phyloP scores from a whole-genome alignment of 64 coral and sea anemone species.

The Cladopsammia gracilis region DNA sequence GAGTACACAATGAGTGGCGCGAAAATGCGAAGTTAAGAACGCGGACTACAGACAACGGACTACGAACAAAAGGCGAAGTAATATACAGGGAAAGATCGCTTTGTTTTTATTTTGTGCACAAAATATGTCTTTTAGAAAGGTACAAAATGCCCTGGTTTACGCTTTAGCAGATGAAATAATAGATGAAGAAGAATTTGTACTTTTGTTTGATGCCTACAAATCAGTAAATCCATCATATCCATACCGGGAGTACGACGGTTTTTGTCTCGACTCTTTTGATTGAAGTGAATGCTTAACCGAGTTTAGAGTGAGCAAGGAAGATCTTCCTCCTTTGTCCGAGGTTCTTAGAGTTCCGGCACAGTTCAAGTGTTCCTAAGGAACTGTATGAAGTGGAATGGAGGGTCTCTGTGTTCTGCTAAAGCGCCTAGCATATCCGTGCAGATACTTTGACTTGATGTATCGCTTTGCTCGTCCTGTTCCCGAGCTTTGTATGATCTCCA shows the following conservation, averaged over 20 bases:
- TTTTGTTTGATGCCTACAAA: too few species aligned
- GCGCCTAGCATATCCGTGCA: neutral
- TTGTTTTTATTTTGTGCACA: too few species aligned
- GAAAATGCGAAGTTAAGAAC: too few species aligned
- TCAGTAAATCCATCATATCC: too few species aligned
- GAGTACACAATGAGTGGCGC: too few species aligned
- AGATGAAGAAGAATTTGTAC: too few species aligned
- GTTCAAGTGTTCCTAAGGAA: conserved; percentile 9
- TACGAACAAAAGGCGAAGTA: too few species aligned
- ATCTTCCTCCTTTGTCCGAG: conserved; percentile 29
- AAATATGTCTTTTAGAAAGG: too few species aligned
- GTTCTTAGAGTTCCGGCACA: neutral
- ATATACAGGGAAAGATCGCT: too few species aligned
- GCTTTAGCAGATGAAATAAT: too few species aligned
- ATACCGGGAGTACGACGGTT: conserved; percentile 60
- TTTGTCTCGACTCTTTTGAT: conserved; percentile 27
- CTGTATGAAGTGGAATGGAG: neutral
- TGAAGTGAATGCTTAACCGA: conserved; percentile 37
- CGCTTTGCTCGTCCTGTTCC: conserved; percentile 18
- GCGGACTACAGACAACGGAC: too few species aligned
- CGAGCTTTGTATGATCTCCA: neutral
- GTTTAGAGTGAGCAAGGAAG: conserved; percentile 24
- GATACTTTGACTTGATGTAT: neutral
- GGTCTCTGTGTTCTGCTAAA: neutral
- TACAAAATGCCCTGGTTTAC: too few species aligned